Conservation (phyloP, 2,888 invertebrate species). For the Neoaliturus tenellus region DNA sequence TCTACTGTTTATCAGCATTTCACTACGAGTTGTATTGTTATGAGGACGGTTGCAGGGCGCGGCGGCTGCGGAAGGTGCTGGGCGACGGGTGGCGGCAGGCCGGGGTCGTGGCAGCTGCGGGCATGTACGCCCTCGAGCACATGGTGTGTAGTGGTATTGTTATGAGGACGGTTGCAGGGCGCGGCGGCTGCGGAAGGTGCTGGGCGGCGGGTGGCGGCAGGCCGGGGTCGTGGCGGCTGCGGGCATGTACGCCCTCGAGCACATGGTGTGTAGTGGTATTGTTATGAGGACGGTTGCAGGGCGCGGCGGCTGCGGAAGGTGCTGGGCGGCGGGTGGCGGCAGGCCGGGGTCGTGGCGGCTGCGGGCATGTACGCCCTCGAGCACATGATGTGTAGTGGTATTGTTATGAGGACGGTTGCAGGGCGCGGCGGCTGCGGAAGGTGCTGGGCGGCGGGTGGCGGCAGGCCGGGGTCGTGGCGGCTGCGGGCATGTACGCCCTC, state of each 20-base stretch:
- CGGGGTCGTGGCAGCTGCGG: conserved; percentile 94
- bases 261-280: conserved; percentile 78
- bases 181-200: conserved; percentile 85
- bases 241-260: conserved; percentile 89
- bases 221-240: conserved; percentile 94
- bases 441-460: conserved; percentile 96
- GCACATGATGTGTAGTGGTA: conserved; percentile 79
- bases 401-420: conserved; percentile 69
- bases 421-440: conserved; percentile 88
- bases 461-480: conserved; percentile 93
- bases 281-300: conserved; percentile 72
- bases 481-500: conserved; percentile 91
- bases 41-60: conserved; percentile 81
- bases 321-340: conserved; percentile 96
- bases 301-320: conserved; percentile 89
- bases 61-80: conserved; percentile 87
- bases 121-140: conserved; percentile 88
- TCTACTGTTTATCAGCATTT: too few relatives aligned
- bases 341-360: conserved; percentile 91
- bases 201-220: conserved; percentile 98
- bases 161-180: conserved; percentile 78
- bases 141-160: conserved; percentile 76
- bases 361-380: conserved; percentile 83
- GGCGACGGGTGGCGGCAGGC: conserved; percentile 97
- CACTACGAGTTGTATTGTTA: too few relatives aligned